These are phyloP conservation scores for Limulus polyphemus DNA, from an alignment of 2,888 invertebrate genomes.

Conservation along the genomic window DNA sequence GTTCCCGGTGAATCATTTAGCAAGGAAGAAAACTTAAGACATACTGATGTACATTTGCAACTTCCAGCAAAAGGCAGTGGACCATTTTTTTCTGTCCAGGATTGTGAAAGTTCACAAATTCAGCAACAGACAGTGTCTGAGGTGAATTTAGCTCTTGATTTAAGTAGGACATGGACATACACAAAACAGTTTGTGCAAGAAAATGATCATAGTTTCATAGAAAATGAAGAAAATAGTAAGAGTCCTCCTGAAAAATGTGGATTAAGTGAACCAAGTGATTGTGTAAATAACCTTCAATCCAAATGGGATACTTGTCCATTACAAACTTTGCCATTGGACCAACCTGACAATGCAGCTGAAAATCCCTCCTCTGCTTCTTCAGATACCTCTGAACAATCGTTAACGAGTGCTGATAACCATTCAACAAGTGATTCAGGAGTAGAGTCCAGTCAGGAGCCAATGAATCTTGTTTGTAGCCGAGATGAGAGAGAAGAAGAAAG, in stretches of 20 bases:
- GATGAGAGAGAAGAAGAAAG: constrained; percentile 7
- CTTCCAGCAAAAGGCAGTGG: no score
- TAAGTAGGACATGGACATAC: no score
- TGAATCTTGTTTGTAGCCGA: constrained; percentile 19
- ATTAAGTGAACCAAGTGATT: neutral
- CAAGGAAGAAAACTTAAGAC: neutral
- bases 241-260: neutral
- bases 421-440: constrained; percentile 23
- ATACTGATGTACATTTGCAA: no score
- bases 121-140: neutral
- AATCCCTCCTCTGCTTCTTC: constrained; percentile 17
- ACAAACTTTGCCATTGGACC: constrained; percentile 5
- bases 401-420: constrained; percentile 17
- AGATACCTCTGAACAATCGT: constrained; percentile 13
- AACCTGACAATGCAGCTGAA: constrained; percentile 14
- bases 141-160: neutral
- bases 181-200: no score
- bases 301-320: neutral
- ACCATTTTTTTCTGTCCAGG: neutral
- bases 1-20: neutral
- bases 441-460: constrained; percentile 22
- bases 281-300: neutral
- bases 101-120: neutral
- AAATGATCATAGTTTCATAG: neutral
- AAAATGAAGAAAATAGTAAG: neutral